Evolutionary conservation across 2,113 vertebrate species (phyloP).

Genomic region (Ivindomyrus marchei): DNA sequence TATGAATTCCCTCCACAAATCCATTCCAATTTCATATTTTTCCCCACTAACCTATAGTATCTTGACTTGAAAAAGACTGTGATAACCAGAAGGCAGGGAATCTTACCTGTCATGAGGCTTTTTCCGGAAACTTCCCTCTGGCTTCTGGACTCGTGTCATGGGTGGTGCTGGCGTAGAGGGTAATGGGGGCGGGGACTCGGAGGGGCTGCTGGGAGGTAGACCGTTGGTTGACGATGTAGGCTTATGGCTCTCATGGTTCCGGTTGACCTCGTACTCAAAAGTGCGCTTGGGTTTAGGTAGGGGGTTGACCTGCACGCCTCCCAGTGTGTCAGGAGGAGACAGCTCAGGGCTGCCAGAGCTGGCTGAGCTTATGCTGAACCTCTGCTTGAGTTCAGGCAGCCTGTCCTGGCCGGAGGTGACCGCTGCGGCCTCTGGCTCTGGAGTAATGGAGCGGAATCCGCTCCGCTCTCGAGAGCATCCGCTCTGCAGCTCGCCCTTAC

Average conservation of each 20-base stretch:
- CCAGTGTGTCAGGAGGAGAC: conserved; percentile 52
- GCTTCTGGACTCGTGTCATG: conserved; percentile 67
- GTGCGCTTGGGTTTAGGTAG: conserved; percentile 97
- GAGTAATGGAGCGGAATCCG: conserved; percentile 60
- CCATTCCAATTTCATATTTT: not conserved
- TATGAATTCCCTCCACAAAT: not conserved
- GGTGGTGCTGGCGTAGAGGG: conserved; percentile 84
- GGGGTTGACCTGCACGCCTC: conserved; percentile 75
- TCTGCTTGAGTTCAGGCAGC: conserved; percentile 67
- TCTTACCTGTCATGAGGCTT: conserved; percentile 84
- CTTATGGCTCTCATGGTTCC: conserved; percentile 73
- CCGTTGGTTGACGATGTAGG: conserved; percentile 71
- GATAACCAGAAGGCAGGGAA: not conserved
- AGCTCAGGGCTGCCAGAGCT: conserved; percentile 61
- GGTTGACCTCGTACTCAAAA: conserved; percentile 96
- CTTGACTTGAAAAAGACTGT: not conserved
- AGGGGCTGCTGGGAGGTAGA: conserved; percentile 71
- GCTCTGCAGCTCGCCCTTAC: conserved; percentile 71
- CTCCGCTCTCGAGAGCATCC: conserved; percentile 63
- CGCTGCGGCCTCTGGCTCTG: conserved; percentile 62
- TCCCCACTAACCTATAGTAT: not conserved
- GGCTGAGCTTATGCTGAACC: conserved; percentile 54
- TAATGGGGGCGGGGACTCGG: conserved; percentile 80
- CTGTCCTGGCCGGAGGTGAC: conserved; percentile 62
- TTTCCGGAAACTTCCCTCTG: conserved; percentile 61